Percentiles rank a stretch among this genome's conserved stretches.
phyloP scores from a whole-genome alignment of 1,140 invertebrate species.

The Neoseiulus cucumeris region DNA sequence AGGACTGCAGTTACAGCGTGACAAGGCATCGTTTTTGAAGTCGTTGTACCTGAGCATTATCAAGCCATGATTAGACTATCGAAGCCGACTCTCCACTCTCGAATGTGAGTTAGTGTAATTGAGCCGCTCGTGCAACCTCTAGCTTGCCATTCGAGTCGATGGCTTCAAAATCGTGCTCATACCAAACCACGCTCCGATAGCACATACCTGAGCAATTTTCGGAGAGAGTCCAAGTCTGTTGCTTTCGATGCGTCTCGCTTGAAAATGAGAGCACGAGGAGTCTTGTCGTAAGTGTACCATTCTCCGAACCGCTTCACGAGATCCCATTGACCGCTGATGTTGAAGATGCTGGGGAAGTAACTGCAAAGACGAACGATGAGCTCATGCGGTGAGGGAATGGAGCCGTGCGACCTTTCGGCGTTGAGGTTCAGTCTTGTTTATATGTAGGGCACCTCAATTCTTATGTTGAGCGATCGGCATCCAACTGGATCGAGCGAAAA shows the following conservation, averaged over 20 bases:
- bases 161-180: too few relatives aligned
- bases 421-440: too few relatives aligned
- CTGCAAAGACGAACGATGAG: conserved; percentile 20
- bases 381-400: too few relatives aligned
- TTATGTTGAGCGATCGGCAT: too few relatives aligned
- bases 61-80: background rate
- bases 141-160: too few relatives aligned
- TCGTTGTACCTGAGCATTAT: conserved; percentile 40
- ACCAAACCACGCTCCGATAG: background rate
- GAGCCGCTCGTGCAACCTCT: too few relatives aligned
- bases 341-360: conserved; percentile 42
- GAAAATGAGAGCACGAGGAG: conserved; percentile 42
- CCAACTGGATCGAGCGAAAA: too few relatives aligned
- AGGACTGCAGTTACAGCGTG: conserved; percentile 44
- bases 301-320: conserved; percentile 42
- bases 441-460: too few relatives aligned
- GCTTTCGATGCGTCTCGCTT: conserved; percentile 37
- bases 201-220: conserved; percentile 36
- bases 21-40: conserved; percentile 44
- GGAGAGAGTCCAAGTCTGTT: conserved; percentile 35
- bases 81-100: background rate
- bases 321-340: conserved; percentile 34
- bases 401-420: too few relatives aligned
- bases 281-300: conserved; percentile 44
- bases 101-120: too few relatives aligned